Base-by-base conservation (phyloP, 2,888 invertebrate genomes). In the Barypeithes pellucidus region DNA sequence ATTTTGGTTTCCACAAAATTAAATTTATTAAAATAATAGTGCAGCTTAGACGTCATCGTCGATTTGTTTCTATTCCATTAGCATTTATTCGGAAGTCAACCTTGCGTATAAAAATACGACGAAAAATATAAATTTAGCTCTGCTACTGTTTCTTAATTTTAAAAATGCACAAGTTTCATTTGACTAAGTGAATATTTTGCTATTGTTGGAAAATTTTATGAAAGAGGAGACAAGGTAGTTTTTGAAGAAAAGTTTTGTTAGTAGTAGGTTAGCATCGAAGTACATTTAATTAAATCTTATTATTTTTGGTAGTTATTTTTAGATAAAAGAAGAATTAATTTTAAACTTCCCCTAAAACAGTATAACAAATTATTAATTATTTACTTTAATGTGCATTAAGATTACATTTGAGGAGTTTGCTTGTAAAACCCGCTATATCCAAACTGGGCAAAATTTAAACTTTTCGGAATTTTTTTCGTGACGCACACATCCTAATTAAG, bases 131-230 rank as follows among this genome's bases (percentile, higher is more conserved):
- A 65, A 52, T 43, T 52, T 12, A 16, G 45, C 18, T 36, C n/a
- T 52, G 36, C 12, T 65, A 65, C 52, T 12, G 18, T 39, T 52
- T 54, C 11, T n/a, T 54, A 52, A 66, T 66, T 66, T 66, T 12
- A 39, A 54, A 66, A 66, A 52, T 39, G 66, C 54, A 50, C 9
- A 52, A 50, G 22, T 52, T 66, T 66, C 66, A 66, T 66, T 66
- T 54, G 22, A 24, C 54, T 66, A 66, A 66, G 66, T 66, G 36
- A 39, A 7, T n/a, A 54, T 39, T 66, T 54, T 3, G 11, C 9
- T 45, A 8, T 22, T 50, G 22, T 66, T 66, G 16, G 39, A 33
- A 16, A 54, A 33, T 22, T 66, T 66, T 54, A 36, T 36, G 9
- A n/a, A 36, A 18, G 14, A 33, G n/a, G 18, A 16, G 41, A 16